Evolutionary conservation across 1,140 invertebrate species (phyloP).

Genomic region (Eurosta solidaginis): DNA sequence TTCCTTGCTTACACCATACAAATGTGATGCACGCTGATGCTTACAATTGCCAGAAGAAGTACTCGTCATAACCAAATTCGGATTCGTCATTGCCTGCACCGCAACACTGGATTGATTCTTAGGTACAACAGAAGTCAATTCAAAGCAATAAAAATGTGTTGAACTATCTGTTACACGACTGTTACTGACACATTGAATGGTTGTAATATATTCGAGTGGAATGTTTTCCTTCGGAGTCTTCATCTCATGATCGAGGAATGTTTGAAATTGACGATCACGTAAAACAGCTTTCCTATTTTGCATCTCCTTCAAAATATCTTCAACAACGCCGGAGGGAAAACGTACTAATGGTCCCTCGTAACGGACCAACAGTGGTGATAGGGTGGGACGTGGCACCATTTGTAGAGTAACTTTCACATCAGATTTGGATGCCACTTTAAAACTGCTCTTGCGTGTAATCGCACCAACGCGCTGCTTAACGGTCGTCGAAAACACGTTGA

Average conservation of each 20-base stretch:
- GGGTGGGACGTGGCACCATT: constrained; percentile 53
- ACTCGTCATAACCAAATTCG: constrained; percentile 55
- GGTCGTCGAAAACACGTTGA: constrained; percentile 47
- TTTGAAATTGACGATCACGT: constrained; percentile 63
- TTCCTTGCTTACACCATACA: constrained; percentile 56
- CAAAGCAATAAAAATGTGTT: constrained; percentile 57
- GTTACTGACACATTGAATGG: constrained; percentile 68
- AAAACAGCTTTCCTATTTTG: constrained; percentile 63
- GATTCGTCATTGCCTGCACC: constrained; percentile 50
- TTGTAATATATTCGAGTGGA: constrained; percentile 64
- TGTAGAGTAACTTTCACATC: constrained; percentile 48
- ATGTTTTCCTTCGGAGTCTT: constrained; percentile 65
- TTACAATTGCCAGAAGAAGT: constrained; percentile 50
- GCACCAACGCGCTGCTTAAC: constrained; percentile 50
- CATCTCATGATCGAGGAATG: constrained; percentile 64
- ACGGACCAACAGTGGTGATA: constrained; percentile 48
- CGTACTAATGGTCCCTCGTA: constrained; percentile 56
- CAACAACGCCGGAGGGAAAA: constrained; percentile 60
- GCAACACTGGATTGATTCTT: constrained; percentile 46
- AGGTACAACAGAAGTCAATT: constrained; percentile 50
- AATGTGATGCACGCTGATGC: constrained; percentile 46
- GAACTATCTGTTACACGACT: constrained; percentile 64
- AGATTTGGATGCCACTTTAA: constrained; percentile 39
- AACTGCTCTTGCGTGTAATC: constrained; percentile 51
- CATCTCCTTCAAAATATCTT: constrained; percentile 63